These are phyloP conservation scores for Troides aeacus DNA, from an alignment of 2,888 invertebrate species.

Conservation along the genomic window DNA sequence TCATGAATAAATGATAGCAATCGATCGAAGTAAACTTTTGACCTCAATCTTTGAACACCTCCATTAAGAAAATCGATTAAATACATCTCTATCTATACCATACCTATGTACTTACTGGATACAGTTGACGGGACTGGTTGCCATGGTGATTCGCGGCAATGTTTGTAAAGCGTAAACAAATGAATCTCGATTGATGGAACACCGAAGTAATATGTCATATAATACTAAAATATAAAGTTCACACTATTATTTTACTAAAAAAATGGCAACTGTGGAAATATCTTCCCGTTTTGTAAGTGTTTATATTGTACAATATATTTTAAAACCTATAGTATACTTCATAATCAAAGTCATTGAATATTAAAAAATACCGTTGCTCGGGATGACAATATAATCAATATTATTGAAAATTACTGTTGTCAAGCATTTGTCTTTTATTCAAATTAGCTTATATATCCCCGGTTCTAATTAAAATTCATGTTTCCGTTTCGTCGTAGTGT, in stretches of 20 bases:
- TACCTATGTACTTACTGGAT: conserved; percentile 38
- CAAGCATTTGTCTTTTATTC: conserved; percentile 58
- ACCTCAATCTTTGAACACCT: conserved; percentile 30
- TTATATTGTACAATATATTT: conserved; percentile 15
- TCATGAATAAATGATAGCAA: conserved; percentile 13
- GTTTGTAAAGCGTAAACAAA: conserved; percentile 74
- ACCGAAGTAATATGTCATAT: conserved; percentile 50
- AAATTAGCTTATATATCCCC: conserved; percentile 54
- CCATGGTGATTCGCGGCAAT: conserved; percentile 59
- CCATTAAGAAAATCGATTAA: conserved; percentile 53
- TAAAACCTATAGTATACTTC: background rate
- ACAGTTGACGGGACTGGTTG: conserved; percentile 60
- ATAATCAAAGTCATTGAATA: conserved; percentile 4
- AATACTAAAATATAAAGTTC: conserved; percentile 40
- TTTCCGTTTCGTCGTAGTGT: conserved; percentile 29
- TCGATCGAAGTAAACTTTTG: conserved; percentile 32
- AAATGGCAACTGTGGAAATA: conserved; percentile 50
- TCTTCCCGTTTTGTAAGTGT: conserved; percentile 49
- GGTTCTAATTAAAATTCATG: conserved; percentile 53
- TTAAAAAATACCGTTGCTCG: conserved; percentile 51
- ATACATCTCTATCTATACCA: conserved; percentile 36
- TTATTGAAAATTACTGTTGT: conserved; percentile 58
- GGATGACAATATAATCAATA: conserved; percentile 60
- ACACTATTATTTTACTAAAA: conserved; percentile 37
- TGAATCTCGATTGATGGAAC: conserved; percentile 60